These are phyloP conservation scores for Noctilio leporinus DNA, from an alignment of 2,113 vertebrate species.

Conservation along the genomic window DNA sequence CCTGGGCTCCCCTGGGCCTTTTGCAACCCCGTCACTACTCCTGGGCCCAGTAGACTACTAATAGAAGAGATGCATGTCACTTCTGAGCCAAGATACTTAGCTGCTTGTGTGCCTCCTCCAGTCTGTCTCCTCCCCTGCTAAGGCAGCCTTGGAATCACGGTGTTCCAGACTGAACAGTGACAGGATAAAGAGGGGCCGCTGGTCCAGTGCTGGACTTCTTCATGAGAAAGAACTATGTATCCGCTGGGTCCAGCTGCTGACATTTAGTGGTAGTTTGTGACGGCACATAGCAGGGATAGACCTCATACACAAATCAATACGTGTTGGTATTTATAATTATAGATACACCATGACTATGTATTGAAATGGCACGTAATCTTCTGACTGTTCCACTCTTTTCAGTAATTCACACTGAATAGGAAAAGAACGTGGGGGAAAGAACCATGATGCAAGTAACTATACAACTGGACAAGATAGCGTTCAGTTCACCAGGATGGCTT, in stretches of 20 bases:
- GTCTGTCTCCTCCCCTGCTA: background rate
- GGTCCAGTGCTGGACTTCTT: background rate
- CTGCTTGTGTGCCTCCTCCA: background rate
- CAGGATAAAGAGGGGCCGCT: background rate
- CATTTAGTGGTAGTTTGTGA: background rate
- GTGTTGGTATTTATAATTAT: background rate
- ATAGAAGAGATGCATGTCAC: background rate
- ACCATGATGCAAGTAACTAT: background rate
- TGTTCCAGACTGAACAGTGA: background rate
- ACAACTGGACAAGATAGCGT: background rate
- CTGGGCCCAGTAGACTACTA: background rate
- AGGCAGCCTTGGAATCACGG: background rate
- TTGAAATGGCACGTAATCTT: background rate
- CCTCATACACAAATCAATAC: background rate
- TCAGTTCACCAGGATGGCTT: background rate
- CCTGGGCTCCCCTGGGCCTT: background rate
- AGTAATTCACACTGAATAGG: background rate
- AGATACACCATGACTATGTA: background rate
- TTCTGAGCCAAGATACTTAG: background rate
- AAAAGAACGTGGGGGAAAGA: background rate
- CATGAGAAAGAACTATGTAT: background rate
- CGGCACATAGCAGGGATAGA: background rate
- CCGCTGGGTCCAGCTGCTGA: background rate
- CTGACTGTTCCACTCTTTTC: background rate
- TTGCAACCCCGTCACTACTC: background rate